phyloP scores from a whole-genome alignment of 23 tunicate species.

The Halocynthia aurantium region DNA sequence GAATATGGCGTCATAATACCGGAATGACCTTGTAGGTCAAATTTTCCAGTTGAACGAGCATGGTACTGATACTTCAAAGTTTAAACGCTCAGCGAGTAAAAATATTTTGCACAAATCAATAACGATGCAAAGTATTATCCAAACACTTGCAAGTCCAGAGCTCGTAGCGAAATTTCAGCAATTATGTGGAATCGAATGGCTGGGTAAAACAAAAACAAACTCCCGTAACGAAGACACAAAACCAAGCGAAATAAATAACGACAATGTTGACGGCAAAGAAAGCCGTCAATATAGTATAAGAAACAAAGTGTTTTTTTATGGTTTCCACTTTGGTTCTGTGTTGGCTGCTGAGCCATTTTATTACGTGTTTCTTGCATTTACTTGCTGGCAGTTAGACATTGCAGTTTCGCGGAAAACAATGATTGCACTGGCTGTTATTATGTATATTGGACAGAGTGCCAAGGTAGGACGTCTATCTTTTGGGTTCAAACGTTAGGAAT shows the following conservation, averaged over 20 bases:
- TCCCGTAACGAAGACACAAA: slow-evolving; percentile 24
- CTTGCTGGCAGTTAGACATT: slow-evolving; percentile 63
- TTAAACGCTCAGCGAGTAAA: too few relatives aligned
- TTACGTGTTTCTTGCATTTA: slow-evolving; percentile 66
- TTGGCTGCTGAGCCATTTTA: slow-evolving; percentile 85
- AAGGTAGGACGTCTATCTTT: slow-evolving; percentile 31
- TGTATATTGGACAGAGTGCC: slow-evolving; percentile 81
- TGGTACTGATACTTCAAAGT: too few relatives aligned
- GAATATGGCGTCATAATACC: too few relatives aligned
- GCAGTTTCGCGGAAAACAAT: slow-evolving; percentile 61
- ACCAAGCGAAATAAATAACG: not conserved
- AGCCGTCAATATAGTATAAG: not conserved
- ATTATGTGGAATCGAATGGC: slow-evolving; percentile 69
- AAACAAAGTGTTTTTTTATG: slow-evolving; percentile 14
- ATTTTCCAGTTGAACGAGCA: too few relatives aligned
- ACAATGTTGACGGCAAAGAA: not conserved
- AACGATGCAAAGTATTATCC: slow-evolving; percentile 13
- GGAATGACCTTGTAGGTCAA: too few relatives aligned
- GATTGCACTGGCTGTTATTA: slow-evolving; percentile 33
- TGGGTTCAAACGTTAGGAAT: too few relatives aligned
- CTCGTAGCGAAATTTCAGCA: slow-evolving; percentile 56
- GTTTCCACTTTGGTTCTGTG: slow-evolving; percentile 47
- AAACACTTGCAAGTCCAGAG: slow-evolving; percentile 32
- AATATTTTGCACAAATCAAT: not conserved
- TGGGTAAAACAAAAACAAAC: slow-evolving; percentile 19